A percentile compares a stretch with the other conserved stretches of the same genome.
phyloP scores from a whole-genome alignment of 2,888 invertebrate species.

The Drosophila gaucha region DNA sequence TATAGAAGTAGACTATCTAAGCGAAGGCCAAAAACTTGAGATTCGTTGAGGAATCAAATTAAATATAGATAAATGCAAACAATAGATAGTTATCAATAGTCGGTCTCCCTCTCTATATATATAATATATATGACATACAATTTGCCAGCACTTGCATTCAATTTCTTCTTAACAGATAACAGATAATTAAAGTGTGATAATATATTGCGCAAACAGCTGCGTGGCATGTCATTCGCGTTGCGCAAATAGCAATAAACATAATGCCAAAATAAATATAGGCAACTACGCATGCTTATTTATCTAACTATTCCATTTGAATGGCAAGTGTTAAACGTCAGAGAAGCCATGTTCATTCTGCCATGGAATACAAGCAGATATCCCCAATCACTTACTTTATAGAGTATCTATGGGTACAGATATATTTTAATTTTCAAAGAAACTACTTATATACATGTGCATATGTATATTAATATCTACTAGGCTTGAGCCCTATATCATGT shows the following conservation, averaged over 20 bases:
- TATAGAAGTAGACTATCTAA: not conserved
- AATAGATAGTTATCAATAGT: not conserved
- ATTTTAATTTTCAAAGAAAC: too few relatives aligned
- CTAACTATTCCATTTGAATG: not conserved
- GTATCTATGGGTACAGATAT: too few relatives aligned
- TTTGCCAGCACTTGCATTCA: constrained; percentile 4
- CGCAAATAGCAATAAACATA: too few relatives aligned
- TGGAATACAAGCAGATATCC: too few relatives aligned
- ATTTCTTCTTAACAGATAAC: constrained; percentile 34
- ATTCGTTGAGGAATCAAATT: not conserved
- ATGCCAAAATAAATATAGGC: constrained; percentile 43
- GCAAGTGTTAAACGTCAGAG: not conserved
- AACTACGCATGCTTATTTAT: constrained; percentile 9
- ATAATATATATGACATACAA: not conserved
- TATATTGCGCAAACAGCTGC: constrained; percentile 44
- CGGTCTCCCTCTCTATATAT: not conserved
- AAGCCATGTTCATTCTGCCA: not conserved
- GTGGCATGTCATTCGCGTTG: constrained; percentile 40
- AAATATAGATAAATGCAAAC: constrained; percentile 1
- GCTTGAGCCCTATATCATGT: too few relatives aligned
- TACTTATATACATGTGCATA: too few relatives aligned
- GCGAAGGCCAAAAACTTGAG: not conserved
- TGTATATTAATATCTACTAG: too few relatives aligned
- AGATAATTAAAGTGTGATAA: constrained; percentile 53
- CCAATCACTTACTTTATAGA: too few relatives aligned